Evolutionary conservation across 2,888 invertebrate species (phyloP).

Genomic region (Orchesella flavescens): DNA sequence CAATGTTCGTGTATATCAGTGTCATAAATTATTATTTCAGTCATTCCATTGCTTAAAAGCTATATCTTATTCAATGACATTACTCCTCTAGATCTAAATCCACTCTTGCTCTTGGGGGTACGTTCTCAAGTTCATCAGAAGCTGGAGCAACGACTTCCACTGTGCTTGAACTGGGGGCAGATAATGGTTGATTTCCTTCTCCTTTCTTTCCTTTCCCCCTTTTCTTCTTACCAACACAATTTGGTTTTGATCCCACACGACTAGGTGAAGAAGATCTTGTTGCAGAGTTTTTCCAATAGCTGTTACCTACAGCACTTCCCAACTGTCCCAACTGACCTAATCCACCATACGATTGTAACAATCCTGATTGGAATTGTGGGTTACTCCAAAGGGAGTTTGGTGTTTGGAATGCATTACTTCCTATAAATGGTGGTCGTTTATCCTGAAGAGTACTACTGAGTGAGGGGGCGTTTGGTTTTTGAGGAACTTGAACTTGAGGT

Average conservation of each 20-base stretch:
- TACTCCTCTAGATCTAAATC: conserved; percentile 44
- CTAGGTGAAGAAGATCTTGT: neutral
- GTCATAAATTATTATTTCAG: no score
- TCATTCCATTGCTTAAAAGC: no score
- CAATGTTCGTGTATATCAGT: no score
- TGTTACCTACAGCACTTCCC: conserved; percentile 17
- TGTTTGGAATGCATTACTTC: conserved; percentile 35
- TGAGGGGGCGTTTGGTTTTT: neutral
- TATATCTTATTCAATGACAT: neutral
- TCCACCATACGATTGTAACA: neutral
- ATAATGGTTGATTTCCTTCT: neutral
- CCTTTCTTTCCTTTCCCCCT: conserved; percentile 1
- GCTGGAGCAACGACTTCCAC: no score
- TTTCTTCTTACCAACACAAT: neutral
- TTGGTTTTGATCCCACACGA: neutral
- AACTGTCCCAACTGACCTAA: conserved; percentile 32
- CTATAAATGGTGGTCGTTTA: conserved; percentile 45
- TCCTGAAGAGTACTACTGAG: neutral
- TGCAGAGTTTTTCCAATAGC: conserved; percentile 37
- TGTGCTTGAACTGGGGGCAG: neutral
- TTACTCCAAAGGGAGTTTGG: conserved; percentile 45
- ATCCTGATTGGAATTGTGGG: conserved; percentile 45
- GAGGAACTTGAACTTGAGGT: neutral
- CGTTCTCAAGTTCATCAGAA: conserved; percentile 3
- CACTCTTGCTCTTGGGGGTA: conserved; percentile 34